Conservation (phyloP, 2,797 vertebrate genomes). For the Danio jaintianensis region DNA sequence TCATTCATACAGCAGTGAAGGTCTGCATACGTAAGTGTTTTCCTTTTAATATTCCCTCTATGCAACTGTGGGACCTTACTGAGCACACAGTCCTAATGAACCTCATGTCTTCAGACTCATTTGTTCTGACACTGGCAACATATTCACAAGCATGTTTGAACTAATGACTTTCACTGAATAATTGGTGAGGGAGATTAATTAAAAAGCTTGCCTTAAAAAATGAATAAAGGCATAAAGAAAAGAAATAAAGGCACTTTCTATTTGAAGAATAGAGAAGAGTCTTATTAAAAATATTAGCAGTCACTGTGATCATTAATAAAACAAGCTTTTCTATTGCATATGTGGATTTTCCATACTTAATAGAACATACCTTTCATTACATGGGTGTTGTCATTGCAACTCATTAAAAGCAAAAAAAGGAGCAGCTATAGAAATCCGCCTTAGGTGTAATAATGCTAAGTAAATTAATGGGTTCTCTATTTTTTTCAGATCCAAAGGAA, state of each 20-base stretch:
- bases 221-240: not conserved
- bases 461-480: not conserved
- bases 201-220: not conserved
- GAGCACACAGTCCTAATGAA: slow-evolving; percentile 20
- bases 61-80: slow-evolving; percentile 1
- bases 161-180: slow-evolving; percentile 18
- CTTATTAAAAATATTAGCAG: not conserved
- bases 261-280: not conserved
- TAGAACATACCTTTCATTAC: not conserved
- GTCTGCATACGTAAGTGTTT: slow-evolving; percentile 23
- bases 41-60: slow-evolving; percentile 27
- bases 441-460: not conserved
- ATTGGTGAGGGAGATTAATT: slow-evolving; percentile 13
- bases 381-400: not conserved
- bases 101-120: slow-evolving; percentile 13
- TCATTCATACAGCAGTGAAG: slow-evolving; percentile 8
- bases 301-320: not conserved
- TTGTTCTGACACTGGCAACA: slow-evolving; percentile 25
- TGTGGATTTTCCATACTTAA: not conserved
- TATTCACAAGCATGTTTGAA: slow-evolving; percentile 7
- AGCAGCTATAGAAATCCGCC: not conserved
- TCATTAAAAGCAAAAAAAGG: not conserved
- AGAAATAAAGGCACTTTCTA: not conserved
- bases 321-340: not conserved
- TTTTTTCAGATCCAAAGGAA: not conserved